A percentile compares a stretch with the other conserved stretches of the same genome.
These are phyloP conservation scores for Idaea dimidiata DNA, from an alignment of 2,888 invertebrate species.

Conservation along the genomic window DNA sequence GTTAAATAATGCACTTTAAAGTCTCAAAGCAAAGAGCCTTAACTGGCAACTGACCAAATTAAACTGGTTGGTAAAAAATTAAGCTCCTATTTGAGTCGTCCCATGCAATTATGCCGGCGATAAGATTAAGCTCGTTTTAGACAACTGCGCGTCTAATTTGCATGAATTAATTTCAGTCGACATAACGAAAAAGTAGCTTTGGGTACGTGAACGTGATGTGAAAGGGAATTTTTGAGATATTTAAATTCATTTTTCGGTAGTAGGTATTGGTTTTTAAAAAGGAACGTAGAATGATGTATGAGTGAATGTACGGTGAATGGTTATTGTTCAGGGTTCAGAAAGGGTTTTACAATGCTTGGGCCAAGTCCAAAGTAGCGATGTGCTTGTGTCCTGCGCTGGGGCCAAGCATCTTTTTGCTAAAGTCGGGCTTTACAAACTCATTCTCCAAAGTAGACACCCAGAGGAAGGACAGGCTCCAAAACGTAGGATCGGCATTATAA, in stretches of 20 bases:
- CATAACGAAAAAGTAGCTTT: constrained; percentile 50
- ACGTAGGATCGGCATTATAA: too few relatives aligned
- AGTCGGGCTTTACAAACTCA: too few relatives aligned
- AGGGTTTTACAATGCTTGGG: too few relatives aligned
- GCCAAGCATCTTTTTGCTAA: too few relatives aligned
- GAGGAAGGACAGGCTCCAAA: too few relatives aligned
- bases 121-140: constrained; percentile 63
- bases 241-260: not conserved
- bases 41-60: constrained; percentile 45
- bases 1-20: not conserved
- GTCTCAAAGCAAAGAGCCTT: constrained; percentile 13
- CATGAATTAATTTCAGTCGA: constrained; percentile 64
- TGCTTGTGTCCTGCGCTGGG: too few relatives aligned
- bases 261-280: constrained; percentile 13
- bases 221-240: constrained; percentile 37
- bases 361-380: too few relatives aligned
- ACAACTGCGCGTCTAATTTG: constrained; percentile 55
- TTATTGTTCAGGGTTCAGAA: not conserved
- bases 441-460: too few relatives aligned
- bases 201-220: constrained; percentile 46
- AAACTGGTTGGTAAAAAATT: constrained; percentile 44
- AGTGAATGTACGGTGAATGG: not conserved
- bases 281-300: not conserved
- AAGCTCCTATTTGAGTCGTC: constrained; percentile 44
- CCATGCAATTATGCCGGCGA: constrained; percentile 56